Base-by-base conservation (phyloP, 2,888 invertebrate species). In the Pyrochroa serraticornis region DNA sequence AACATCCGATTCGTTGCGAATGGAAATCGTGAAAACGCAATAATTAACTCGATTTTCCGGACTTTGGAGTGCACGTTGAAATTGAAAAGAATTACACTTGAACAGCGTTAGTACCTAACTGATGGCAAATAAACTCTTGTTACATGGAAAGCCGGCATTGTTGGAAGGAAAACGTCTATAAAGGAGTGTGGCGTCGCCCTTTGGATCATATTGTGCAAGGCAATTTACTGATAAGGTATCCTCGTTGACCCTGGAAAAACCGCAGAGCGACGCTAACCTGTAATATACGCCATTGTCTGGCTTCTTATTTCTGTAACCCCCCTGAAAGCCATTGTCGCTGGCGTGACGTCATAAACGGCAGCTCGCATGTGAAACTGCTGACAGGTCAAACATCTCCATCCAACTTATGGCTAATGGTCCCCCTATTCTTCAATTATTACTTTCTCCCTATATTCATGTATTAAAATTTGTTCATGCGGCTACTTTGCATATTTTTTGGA, bases 271-370 rank as follows among this genome's bases (percentile, higher is more conserved):
- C 53, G 58, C 52, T 59, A 63, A 57, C 57, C 60, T 58, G 46
- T 50, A 45, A 41, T 45, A 50, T 54, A 52, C 41, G 42, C 36
- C 14, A 51, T 42, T 41, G 36, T 35, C n/a, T 46, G 47, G 64
- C 65, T 64, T 65, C 58, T 63, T 61, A 52, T 59, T 63, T 54
- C 57, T 58, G 60, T 59, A 56, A 57, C 56, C 61, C 57, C n/a
- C 60, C 50, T 54, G 63, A 56, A 63, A 66, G 61, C 62, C 59
- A 62, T 65, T 65, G 61, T 60, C 55, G 46, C 58, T 52, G 47
- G 58, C 53, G 50, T 67, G 61, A 64, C 64, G 64, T 64, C 63
- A 63, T 63, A 65, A 67, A 57, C 61, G 59, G 33, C 53, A 57
- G 58, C 52, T 54, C 60, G 53, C 59, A 58, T 58, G 62, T 47